phyloP scores from a whole-genome alignment of 2,113 vertebrate genomes.

The Alaudala cheleensis region DNA sequence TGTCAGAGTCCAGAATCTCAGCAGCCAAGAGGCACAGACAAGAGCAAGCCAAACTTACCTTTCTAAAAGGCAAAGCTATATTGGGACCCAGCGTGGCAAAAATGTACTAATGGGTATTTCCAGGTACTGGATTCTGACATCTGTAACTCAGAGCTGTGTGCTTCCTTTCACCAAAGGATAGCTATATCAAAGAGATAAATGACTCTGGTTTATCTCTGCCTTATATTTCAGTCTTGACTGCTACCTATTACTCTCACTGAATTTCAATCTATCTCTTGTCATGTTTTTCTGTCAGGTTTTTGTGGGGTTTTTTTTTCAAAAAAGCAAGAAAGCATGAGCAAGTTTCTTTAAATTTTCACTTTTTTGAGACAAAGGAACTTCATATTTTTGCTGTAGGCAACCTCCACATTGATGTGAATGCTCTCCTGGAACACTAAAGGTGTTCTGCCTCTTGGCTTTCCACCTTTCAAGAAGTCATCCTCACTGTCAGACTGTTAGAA shows the following conservation, averaged over 20 bases:
- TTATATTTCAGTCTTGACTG: not conserved
- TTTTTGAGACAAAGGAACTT: not conserved
- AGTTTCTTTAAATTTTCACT: not conserved
- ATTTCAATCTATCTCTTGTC: not conserved
- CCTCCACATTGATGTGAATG: not conserved
- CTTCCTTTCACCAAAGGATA: conserved; percentile 3
- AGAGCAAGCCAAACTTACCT: not conserved
- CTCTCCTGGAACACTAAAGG: not conserved
- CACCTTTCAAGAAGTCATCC: not conserved
- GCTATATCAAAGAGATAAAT: not conserved
- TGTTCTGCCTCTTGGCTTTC: not conserved
- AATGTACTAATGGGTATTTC: not conserved
- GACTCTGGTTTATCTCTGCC: not conserved
- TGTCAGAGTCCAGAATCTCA: not conserved
- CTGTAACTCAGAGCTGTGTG: not conserved
- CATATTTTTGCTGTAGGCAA: not conserved
- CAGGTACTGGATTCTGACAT: not conserved
- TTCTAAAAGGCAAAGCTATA: not conserved
- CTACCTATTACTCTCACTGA: not conserved
- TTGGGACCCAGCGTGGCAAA: not conserved
- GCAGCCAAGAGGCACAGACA: not conserved
- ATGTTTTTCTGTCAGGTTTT: not conserved
- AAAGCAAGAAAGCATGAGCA: not conserved
- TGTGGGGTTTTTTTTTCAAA: not conserved
- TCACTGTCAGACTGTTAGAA: not conserved